These are phyloP conservation scores for Drosophila emarginata DNA, from an alignment of 2,888 invertebrate genomes.

Conservation along the genomic window DNA sequence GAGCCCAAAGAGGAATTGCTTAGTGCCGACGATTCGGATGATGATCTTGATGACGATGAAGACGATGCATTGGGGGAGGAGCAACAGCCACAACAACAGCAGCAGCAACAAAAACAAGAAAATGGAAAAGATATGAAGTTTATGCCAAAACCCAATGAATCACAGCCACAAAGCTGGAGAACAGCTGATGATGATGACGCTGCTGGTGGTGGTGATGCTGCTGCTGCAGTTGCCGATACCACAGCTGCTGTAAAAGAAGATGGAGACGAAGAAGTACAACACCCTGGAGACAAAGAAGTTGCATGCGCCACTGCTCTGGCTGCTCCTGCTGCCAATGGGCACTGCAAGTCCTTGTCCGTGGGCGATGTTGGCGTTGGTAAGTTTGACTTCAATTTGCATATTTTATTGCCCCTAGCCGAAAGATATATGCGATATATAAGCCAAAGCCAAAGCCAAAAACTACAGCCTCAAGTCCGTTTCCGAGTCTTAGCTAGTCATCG, in stretches of 20 bases:
- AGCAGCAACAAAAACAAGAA: conserved; percentile 18
- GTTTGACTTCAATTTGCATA: conserved; percentile 79
- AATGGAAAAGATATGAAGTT: background rate
- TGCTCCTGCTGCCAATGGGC: conserved; percentile 49
- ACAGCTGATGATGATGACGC: conserved; percentile 61
- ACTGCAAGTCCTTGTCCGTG: conserved; percentile 60
- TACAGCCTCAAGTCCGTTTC: conserved; percentile 15
- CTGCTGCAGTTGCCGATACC: conserved; percentile 8
- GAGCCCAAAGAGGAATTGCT: conserved; percentile 79
- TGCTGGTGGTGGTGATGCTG: conserved; percentile 31
- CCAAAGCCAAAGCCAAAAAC: conserved; percentile 21
- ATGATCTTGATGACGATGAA: conserved; percentile 41
- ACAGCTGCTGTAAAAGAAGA: conserved; percentile 35
- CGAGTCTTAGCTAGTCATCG: conserved; percentile 22
- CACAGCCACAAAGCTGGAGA: conserved; percentile 59
- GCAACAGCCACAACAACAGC: conserved; percentile 18
- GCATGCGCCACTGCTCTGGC: conserved; percentile 36
- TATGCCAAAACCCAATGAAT: conserved; percentile 50
- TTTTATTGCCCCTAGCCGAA: conserved; percentile 74
- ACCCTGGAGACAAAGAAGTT: conserved; percentile 54
- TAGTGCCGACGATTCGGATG: conserved; percentile 65
- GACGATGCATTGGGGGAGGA: conserved; percentile 42
- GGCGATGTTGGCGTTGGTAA: conserved; percentile 59
- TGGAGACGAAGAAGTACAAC: conserved; percentile 64
- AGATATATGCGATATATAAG: conserved; percentile 62